Conservation (phyloP, 2,797 vertebrate genomes). For the Acridotheres tristis region DNA sequence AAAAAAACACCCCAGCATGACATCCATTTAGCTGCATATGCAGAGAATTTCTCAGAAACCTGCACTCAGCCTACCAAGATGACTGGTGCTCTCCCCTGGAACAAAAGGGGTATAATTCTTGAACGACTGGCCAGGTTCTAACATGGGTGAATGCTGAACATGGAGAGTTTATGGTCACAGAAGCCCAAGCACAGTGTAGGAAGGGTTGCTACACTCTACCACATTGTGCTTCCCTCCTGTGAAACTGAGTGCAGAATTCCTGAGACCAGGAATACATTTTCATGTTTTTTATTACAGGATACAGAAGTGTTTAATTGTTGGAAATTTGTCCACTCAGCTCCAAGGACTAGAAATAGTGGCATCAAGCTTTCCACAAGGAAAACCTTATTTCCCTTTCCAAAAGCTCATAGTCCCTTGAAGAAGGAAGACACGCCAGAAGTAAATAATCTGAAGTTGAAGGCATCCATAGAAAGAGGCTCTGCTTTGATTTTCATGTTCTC, state of each 20-base stretch:
- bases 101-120: not conserved
- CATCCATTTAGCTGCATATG: not conserved
- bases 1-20: not conserved
- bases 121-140: not conserved
- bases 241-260: not conserved
- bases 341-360: not conserved
- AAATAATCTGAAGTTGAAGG: not conserved
- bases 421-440: not conserved
- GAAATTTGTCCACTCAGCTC: not conserved
- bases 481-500: not conserved
- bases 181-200: not conserved
- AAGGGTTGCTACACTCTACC: not conserved
- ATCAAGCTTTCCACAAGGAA: not conserved
- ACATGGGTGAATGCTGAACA: not conserved
- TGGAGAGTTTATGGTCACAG: not conserved
- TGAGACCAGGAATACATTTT: not conserved
- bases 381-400: not conserved
- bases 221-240: not conserved
- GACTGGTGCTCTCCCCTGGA: not conserved
- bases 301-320: not conserved
- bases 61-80: not conserved
- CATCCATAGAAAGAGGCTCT: not conserved
- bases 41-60: not conserved
- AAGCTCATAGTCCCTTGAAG: not conserved
- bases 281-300: not conserved